Base-by-base conservation (phyloP, 2,888 invertebrate genomes). In the Coelopa pilipes region DNA sequence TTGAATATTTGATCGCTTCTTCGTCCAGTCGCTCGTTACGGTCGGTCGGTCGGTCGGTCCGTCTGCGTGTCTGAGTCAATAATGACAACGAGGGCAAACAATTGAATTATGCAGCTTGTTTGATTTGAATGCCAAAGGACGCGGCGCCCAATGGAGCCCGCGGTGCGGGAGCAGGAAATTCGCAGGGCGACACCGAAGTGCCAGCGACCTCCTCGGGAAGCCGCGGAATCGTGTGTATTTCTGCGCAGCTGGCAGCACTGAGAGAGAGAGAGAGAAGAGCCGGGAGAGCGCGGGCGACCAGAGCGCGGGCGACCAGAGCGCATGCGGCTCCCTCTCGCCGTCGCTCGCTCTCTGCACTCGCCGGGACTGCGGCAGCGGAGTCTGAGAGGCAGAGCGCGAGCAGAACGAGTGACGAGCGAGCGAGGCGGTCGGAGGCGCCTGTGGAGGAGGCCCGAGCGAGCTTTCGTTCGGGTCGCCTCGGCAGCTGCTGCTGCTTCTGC, bases 51-150 rank as follows among this genome's bases (percentile, higher is more conserved):
- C 34, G 34, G 34, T 34, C 7, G 2, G 34, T 34, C 34, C 34
- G 34, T 34, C 7, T 34, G 34, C 21, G 21, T 66, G 50, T 66
- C 21, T 66, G 66, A 50, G 66, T 49, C 50, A 66, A 66, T 66
- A 66, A 66, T 49, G 66, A 65, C 45, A 65, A 45, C 46, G 65
- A 17, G 46, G 47, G 65, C 65, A 67, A 49, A 34, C 68, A 55
- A 55, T 68, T 55, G 68, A 55, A 53, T 68, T 68, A 68, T 53
- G 53, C 55, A 45, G 21, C 50, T 67, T 67, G 50, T 50, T 67
- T 67, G 65, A 55, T 68, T 68, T 55, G 55, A 66, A 66, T 57
- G 47, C 7, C 12, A 69, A 13, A 45, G 34, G 34, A 34, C 34
- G 34, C 2, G 34, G n/a, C 13, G 34, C 1, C 24, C 45, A 12